phyloP scores from a whole-genome alignment of 2,113 vertebrate species.

The Hyperoodon ampullatus region DNA sequence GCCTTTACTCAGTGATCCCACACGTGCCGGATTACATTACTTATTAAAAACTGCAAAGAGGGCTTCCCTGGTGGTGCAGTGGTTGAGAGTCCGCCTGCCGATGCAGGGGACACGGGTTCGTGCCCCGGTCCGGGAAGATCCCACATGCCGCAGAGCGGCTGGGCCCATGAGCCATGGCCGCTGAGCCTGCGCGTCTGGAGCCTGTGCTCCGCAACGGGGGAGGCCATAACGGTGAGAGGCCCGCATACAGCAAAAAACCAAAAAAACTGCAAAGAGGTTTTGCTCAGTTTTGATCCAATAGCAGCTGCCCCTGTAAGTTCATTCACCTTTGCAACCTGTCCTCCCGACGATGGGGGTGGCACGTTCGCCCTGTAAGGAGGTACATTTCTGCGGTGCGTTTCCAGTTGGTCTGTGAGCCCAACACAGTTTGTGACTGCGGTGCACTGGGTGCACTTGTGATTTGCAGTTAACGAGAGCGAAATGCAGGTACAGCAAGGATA shows the following conservation, averaged over 20 bases:
- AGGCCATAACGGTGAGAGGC: too few relatives aligned
- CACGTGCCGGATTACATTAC: not conserved
- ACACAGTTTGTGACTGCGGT: too few relatives aligned
- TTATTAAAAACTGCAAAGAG: not conserved
- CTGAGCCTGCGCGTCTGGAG: too few relatives aligned
- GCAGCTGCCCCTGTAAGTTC: fast-evolving
- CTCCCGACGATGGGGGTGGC: fast-evolving
- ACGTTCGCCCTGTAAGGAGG: fast-evolving
- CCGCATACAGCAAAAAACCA: too few relatives aligned
- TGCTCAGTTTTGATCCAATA: not conserved
- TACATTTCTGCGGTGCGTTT: fast-evolving
- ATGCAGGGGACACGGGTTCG: too few relatives aligned
- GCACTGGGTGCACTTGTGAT: fast-evolving
- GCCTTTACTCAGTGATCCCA: not conserved
- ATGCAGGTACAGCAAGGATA: fast-evolving
- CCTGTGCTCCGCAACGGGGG: too few relatives aligned
- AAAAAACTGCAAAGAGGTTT: not conserved
- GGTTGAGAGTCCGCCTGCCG: too few relatives aligned
- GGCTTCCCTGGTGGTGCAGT: too few relatives aligned
- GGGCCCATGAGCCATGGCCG: too few relatives aligned
- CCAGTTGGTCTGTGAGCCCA: too few relatives aligned
- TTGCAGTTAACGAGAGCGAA: not conserved
- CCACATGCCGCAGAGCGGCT: too few relatives aligned
- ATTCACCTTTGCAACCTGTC: not conserved
- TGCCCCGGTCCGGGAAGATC: too few relatives aligned